These are phyloP conservation scores for Ahaetulla prasina DNA, from an alignment of 2,113 vertebrate genomes.

Conservation along the genomic window DNA sequence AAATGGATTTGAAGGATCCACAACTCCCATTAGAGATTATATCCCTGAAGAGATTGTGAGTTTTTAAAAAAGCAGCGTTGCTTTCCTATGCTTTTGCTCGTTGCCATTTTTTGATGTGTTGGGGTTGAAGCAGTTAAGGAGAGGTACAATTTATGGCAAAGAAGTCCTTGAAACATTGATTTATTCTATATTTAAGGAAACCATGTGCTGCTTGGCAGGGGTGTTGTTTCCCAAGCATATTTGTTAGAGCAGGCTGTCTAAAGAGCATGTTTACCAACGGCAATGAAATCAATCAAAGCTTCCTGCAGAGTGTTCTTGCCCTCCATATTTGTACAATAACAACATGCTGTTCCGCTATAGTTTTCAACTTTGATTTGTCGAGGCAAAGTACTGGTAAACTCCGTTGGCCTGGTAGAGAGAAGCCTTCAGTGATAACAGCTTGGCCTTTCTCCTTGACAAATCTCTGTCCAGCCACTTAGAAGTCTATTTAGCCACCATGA, in stretches of 20 bases:
- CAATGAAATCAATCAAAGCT: constrained; percentile 8
- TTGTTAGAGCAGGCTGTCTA: constrained; percentile 22
- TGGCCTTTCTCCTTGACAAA: constrained; percentile 2
- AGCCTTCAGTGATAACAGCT: not conserved
- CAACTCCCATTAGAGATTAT: not conserved
- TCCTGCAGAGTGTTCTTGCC: not conserved
- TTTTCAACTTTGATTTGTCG: not conserved
- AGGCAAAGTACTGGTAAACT: constrained; percentile 14
- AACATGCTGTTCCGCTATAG: not conserved
- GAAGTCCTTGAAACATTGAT: constrained; percentile 23
- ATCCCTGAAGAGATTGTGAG: not conserved
- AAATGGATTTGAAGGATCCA: not conserved
- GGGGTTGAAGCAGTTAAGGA: constrained; percentile 42
- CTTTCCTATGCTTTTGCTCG: constrained; percentile 7
- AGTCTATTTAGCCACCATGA: not conserved
- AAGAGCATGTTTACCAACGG: constrained; percentile 29
- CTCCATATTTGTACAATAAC: not conserved
- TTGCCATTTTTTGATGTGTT: constrained; percentile 12
- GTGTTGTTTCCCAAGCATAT: constrained; percentile 36
- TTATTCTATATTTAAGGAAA: constrained; percentile 13
- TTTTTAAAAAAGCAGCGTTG: not conserved
- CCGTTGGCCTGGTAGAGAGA: not conserved
- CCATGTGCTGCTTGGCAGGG: constrained; percentile 18
- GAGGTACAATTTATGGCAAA: constrained; percentile 20
- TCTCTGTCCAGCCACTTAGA: not conserved